A percentile compares a stretch with the other conserved stretches of the same genome.
Evolutionary conservation across 2,888 invertebrate species (phyloP).

Genomic region (Pseudanteris insignis): DNA sequence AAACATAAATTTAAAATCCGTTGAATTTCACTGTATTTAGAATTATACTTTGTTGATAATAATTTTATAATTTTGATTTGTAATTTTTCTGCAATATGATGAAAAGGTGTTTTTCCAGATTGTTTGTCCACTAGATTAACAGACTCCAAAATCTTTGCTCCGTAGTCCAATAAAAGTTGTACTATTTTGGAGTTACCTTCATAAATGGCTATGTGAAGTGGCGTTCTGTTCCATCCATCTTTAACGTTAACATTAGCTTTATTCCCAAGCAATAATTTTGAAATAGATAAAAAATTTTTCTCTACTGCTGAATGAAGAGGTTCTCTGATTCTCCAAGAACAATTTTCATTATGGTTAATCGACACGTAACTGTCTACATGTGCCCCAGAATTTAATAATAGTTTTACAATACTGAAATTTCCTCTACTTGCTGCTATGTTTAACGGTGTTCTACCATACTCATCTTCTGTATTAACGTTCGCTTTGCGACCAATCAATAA

Average conservation of each 20-base stretch:
- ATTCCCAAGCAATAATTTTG: constrained; percentile 18
- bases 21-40: constrained; percentile 27
- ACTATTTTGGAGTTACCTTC: constrained; percentile 31
- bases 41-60: constrained; percentile 17
- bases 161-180: constrained; percentile 18
- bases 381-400: constrained; percentile 25
- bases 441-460: constrained; percentile 33
- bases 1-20: constrained; percentile 31
- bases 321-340: constrained; percentile 27
- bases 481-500: constrained; percentile 19
- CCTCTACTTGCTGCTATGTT: constrained; percentile 33
- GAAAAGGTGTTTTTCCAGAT: constrained; percentile 16
- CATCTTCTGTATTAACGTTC: constrained; percentile 32
- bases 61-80: constrained; percentile 37
- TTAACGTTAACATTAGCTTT: constrained; percentile 15
- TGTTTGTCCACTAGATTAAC: constrained; percentile 10
- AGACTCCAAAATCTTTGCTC: constrained; percentile 11
- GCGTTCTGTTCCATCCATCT: constrained; percentile 30
- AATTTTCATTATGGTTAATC: background rate
- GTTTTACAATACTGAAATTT: constrained; percentile 18
- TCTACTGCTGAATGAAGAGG: constrained; percentile 36
- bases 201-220: constrained; percentile 21
- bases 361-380: constrained; percentile 13
- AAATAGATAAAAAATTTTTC: constrained; percentile 13
- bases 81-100: constrained; percentile 30